Evolutionary conservation across 1,140 invertebrate species (phyloP).

Genomic region (Drosophila tani): DNA sequence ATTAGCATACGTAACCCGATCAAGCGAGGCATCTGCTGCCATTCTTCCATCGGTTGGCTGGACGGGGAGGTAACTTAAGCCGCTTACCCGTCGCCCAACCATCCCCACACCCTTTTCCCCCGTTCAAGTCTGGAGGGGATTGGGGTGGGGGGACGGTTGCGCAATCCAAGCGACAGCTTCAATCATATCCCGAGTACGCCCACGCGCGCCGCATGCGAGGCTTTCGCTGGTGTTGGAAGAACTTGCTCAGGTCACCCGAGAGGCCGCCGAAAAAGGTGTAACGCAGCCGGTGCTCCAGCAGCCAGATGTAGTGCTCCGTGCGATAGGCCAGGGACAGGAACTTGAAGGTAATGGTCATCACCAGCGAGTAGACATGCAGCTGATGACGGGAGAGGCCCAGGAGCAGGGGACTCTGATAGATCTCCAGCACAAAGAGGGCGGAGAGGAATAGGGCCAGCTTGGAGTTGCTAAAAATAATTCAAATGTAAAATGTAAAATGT

Average conservation of each 20-base stretch:
- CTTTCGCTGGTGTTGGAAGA: constrained; percentile 33
- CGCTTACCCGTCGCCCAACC: constrained; percentile 32
- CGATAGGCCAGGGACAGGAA: constrained; percentile 43
- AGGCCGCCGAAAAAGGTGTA: constrained; percentile 65
- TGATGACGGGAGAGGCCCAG: constrained; percentile 24
- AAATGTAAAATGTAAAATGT: too few species aligned
- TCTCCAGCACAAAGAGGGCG: constrained; percentile 38
- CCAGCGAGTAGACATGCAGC: constrained; percentile 37
- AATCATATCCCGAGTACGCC: constrained; percentile 46
- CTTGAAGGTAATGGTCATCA: constrained; percentile 47
- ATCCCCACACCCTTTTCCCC: neutral
- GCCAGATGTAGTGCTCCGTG: constrained; percentile 56
- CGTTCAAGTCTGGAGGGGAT: neutral
- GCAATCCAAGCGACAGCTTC: constrained; percentile 27
- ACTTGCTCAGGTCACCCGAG: constrained; percentile 50
- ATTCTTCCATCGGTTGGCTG: constrained; percentile 31
- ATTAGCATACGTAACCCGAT: constrained; percentile 52
- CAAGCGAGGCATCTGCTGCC: constrained; percentile 45
- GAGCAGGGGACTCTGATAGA: constrained; percentile 25
- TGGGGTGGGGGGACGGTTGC: constrained; percentile 7
- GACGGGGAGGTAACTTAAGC: constrained; percentile 41
- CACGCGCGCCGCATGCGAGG: neutral
- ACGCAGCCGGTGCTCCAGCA: constrained; percentile 42
- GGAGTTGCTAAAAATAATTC: constrained; percentile 44
- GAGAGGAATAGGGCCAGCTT: constrained; percentile 56